Base-by-base conservation (phyloP, 23 tunicate genomes). In the Botrylloides violaceus region DNA sequence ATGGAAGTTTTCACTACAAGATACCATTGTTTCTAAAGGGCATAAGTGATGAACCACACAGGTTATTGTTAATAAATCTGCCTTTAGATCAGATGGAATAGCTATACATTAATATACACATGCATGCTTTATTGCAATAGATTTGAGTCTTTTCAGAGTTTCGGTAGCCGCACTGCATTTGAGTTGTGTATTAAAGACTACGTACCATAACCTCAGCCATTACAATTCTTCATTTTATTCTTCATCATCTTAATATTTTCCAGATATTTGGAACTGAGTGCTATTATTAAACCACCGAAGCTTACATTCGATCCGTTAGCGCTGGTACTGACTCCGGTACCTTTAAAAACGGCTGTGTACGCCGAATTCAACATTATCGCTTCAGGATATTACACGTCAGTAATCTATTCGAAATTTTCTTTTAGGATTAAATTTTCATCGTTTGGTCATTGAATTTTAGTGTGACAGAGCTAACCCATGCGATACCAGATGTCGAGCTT, bases 331-430 rank as follows among this genome's bases (percentile, higher is more conserved):
- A 90, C 89, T 61, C 97, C 97, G n/a, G 89, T 90, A 7, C 97
- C 97, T 24, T 81, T 90, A 2, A 47, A 81, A 5, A 90, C 90
- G 12, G 82, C 85, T 30, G 97, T 83, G 20, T 83, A 83, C 49
- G 90, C 86, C 33, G 85, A 83, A 61, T 90, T 90, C 71, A 90
- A 83, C 68, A 68, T 90, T 35, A 72, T 83, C 4, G 97, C 97
- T n/a, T 71, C 81, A 4, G 90, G 90, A 27, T 90, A 83, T 53
- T 24, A 34, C 78, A 78, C 29, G 97, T 90, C 66, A 72, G 71
- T 50, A 28, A 29, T 19, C 19, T 18, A 47, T 18, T 47, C 18
- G 55, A 12, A 47, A 18, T 47, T 12, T 47, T 47, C 18, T 12
- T 47, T 47, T 12, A 47, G 55, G 64, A 7, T 59, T 59, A 59